Conservation (phyloP, 2,888 invertebrate genomes). For the Hydriomena furcata region DNA sequence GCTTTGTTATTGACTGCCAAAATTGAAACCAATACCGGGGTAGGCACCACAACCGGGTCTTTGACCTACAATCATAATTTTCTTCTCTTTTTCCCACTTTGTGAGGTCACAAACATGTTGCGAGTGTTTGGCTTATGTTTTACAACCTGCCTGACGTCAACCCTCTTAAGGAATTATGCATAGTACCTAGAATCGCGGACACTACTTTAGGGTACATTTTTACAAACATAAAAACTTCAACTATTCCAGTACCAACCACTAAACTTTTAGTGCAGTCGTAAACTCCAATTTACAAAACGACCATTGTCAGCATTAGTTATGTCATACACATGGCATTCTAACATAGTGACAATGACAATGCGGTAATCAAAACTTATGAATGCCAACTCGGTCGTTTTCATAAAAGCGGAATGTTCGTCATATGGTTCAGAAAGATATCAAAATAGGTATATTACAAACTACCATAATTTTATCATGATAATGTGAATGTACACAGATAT, state of each 20-base stretch:
- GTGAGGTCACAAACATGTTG: too few species aligned
- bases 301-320: conserved; percentile 1
- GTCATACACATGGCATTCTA: neutral
- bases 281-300: conserved; percentile 9
- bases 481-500: too few species aligned
- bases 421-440: neutral
- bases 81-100: too few species aligned
- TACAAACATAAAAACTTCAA: neutral
- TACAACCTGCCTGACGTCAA: too few species aligned
- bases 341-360: conserved; percentile 17
- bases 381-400: conserved; percentile 10
- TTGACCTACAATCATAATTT: too few species aligned
- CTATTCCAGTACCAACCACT: neutral
- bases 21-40: too few species aligned
- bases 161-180: too few species aligned
- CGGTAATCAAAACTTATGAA: conserved; percentile 21
- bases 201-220: too few species aligned
- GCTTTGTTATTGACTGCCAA: too few species aligned
- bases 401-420: conserved; percentile 5
- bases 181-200: too few species aligned
- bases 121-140: too few species aligned
- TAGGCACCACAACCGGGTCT: too few species aligned
- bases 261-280: conserved; percentile 1
- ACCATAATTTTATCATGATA: neutral
- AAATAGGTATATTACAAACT: conserved; percentile 6